Evolutionary conservation across 2,888 invertebrate species (phyloP).

Genomic region (Sesia bembeciformis): DNA sequence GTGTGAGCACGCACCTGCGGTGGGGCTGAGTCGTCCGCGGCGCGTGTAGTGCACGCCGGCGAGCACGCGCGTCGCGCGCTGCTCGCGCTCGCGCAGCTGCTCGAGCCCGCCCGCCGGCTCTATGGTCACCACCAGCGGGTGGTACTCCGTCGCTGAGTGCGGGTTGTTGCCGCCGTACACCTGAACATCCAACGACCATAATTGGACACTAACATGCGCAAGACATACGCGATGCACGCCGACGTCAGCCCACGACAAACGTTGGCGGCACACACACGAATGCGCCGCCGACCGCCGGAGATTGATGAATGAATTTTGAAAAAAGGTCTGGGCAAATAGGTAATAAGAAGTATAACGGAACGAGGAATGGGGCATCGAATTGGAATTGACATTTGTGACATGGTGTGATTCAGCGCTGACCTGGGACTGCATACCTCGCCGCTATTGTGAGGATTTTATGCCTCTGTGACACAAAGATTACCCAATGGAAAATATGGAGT

Average conservation of each 20-base stretch:
- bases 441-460: too few relatives aligned
- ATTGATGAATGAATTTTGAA: too few relatives aligned
- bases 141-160: conserved; percentile 87
- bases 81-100: conserved; percentile 85
- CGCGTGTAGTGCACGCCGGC: conserved; percentile 89
- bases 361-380: too few relatives aligned
- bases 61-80: conserved; percentile 48
- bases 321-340: too few relatives aligned
- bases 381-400: too few relatives aligned
- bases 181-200: conserved; percentile 15
- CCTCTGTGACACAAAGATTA: not conserved
- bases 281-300: too few relatives aligned
- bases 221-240: too few relatives aligned
- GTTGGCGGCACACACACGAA: too few relatives aligned
- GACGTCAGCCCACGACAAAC: not conserved
- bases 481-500: not conserved
- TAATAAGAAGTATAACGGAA: too few relatives aligned
- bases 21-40: conserved; percentile 85
- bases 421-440: too few relatives aligned
- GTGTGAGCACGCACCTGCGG: conserved; percentile 70
- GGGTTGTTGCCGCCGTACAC: conserved; percentile 88
- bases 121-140: conserved; percentile 87
- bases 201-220: too few relatives aligned
- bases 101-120: conserved; percentile 90
- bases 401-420: too few relatives aligned